Evolutionary conservation across 2,888 invertebrate genomes (phyloP), one percentile per base, ranked within the genome.

Genomic region (Hemistola chrysoprasaria): DNA sequence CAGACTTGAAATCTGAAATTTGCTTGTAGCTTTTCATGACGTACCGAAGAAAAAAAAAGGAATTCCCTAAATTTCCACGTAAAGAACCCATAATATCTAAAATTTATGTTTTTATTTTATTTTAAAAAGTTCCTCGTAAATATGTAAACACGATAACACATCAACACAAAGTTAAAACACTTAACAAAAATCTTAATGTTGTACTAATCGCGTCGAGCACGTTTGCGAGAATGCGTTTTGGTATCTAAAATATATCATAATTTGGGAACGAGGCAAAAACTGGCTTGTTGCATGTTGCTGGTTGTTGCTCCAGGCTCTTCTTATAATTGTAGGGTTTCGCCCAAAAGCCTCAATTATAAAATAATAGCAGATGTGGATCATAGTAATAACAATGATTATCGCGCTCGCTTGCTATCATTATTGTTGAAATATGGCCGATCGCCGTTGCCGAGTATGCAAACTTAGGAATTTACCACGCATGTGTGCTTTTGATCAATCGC

Each of bases 341-440:
- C 82, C 84, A 83, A 88, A 87, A 87, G 72, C 82, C 74, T 84
- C 85, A 88, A 88, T 88, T 88, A 88, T 88, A 86, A 88, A 87
- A 87, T 88, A 88, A 88, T 88, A 87, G 82, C 83, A 87, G 86
- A 86, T 86, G 85, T 78, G 85, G 82, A 84, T 87, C 85, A 82
- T 86, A 86, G 85, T 88, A 88, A 88, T 88, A 86, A 87, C 86
- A 88, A 88, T 88, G 86, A 88, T 88, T 88, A 88, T 87, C 87
- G 83, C 88, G 86, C 86, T 82, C 78, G 75, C 70, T 65, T 57
- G 75, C 75, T 78, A 78, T 86, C 78, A 88, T 88, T 88, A 88
- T 71, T 47, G 70, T 76, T 88, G 85, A 88, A 83, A 87, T 87
- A 88, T 88, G 71, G 78, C 66, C 68, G 74, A 74, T 76, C 43